Conservation (phyloP, 2,888 invertebrate species). For the Drosophila anomelani region DNA sequence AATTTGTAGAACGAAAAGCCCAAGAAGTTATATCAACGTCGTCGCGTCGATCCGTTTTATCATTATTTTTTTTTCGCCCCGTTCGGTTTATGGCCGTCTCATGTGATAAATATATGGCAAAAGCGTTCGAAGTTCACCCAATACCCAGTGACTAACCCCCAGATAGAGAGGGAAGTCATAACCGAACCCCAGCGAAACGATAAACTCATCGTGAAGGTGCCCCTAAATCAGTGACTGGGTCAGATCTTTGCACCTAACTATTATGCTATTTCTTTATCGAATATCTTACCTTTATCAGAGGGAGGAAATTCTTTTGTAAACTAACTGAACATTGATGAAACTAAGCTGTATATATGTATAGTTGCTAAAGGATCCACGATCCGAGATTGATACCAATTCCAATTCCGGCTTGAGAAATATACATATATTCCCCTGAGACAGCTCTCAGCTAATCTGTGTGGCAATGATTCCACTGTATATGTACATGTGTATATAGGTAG, state of each 20-base stretch:
- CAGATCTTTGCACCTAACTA: constrained; percentile 21
- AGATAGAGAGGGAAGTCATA: constrained; percentile 16
- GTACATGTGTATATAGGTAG: not conserved
- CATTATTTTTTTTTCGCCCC: constrained; percentile 33
- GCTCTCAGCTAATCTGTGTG: constrained; percentile 2
- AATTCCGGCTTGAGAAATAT: not conserved
- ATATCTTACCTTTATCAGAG: not conserved
- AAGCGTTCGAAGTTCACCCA: constrained; percentile 42
- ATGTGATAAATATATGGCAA: constrained; percentile 51
- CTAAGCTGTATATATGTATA: too few relatives aligned
- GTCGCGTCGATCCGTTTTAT: constrained; percentile 9
- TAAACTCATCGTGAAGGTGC: constrained; percentile 1
- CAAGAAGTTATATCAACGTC: constrained; percentile 18
- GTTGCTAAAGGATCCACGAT: too few relatives aligned
- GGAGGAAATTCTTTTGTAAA: not conserved
- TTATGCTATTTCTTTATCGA: not conserved
- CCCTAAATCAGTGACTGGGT: constrained; percentile 1
- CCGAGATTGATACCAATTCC: not conserved
- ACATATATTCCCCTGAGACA: not conserved
- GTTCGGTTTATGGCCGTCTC: constrained; percentile 43
- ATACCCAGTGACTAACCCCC: constrained; percentile 38
- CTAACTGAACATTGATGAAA: not conserved
- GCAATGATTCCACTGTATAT: constrained; percentile 8
- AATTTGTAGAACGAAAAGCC: constrained; percentile 12
- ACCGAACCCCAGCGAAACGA: constrained; percentile 16